phyloP scores from a whole-genome alignment of 2,888 invertebrate genomes.

The Sepioteuthis lessoniana region DNA sequence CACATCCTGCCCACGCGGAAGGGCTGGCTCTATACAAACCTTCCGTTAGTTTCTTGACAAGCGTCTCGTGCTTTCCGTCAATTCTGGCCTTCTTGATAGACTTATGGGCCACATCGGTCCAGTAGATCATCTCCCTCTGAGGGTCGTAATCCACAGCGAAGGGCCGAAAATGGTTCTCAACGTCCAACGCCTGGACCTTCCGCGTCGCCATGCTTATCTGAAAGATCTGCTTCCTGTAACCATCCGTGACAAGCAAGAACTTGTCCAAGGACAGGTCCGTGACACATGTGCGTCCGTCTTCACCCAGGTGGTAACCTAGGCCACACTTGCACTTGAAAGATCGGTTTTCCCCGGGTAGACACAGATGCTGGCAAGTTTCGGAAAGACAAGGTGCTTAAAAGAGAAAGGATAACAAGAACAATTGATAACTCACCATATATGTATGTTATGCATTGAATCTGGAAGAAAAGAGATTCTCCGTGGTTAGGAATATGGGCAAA shows the following conservation, averaged over 20 bases:
- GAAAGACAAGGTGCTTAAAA: constrained; percentile 61
- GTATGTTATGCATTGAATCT: not conserved
- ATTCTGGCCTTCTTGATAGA: constrained; percentile 64
- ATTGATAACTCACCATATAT: no score
- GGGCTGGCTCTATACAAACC: constrained; percentile 53
- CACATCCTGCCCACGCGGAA: no score
- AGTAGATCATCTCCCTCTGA: constrained; percentile 84
- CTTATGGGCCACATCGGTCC: constrained; percentile 82
- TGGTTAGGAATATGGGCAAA: no score
- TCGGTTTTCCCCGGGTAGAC: constrained; percentile 81
- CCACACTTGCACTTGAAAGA: constrained; percentile 86
- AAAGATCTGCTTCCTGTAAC: constrained; percentile 81
- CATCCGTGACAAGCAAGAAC: constrained; percentile 70
- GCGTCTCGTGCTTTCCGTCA: constrained; percentile 59
- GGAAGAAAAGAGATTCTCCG: not conserved
- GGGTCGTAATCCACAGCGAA: constrained; percentile 90
- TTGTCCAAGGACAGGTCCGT: constrained; percentile 65
- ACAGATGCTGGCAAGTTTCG: constrained; percentile 80
- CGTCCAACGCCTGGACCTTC: constrained; percentile 61
- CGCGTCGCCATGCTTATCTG: constrained; percentile 84
- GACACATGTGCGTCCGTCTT: constrained; percentile 66
- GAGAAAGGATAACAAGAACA: no score
- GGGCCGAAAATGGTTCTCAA: constrained; percentile 79
- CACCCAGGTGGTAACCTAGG: constrained; percentile 82
- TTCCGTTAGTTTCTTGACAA: constrained; percentile 57